These are phyloP conservation scores for Eilema caniola DNA, from an alignment of 2,888 invertebrate species.

Conservation along the genomic window DNA sequence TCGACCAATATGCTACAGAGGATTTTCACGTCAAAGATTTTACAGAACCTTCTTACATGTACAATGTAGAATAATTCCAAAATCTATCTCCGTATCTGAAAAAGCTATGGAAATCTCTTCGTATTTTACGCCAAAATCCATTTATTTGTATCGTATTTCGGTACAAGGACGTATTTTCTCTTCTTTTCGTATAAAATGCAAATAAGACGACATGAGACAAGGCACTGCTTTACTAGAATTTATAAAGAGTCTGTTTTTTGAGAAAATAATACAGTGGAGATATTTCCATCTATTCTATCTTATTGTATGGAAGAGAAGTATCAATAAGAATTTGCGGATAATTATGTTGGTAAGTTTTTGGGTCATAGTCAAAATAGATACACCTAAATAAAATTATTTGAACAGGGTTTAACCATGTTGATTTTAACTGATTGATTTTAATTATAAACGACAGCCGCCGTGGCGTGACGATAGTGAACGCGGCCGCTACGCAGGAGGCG, in stretches of 20 bases:
- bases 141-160: neutral
- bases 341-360: too few relatives aligned
- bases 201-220: constrained; percentile 12
- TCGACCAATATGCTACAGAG: too few relatives aligned
- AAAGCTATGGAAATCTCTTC: constrained; percentile 15
- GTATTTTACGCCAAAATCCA: constrained; percentile 8
- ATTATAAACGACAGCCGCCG: too few relatives aligned
- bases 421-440: too few relatives aligned
- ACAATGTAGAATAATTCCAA: neutral
- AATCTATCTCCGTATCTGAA: constrained; percentile 14
- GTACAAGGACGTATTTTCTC: constrained; percentile 26
- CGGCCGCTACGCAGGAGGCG: too few relatives aligned
- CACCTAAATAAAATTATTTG: too few relatives aligned
- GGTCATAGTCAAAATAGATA: too few relatives aligned
- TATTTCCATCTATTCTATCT: neutral
- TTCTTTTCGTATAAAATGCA: constrained; percentile 18
- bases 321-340: neutral
- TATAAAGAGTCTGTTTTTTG: constrained; percentile 41
- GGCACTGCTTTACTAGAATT: constrained; percentile 15
- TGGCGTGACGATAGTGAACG: too few relatives aligned
- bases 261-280: constrained; percentile 5
- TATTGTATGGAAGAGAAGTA: neutral
- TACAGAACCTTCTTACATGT: neutral
- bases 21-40: neutral
- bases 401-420: too few relatives aligned